phyloP scores from a whole-genome alignment of 2,888 invertebrate species.

The Onthophagus sagittarius region DNA sequence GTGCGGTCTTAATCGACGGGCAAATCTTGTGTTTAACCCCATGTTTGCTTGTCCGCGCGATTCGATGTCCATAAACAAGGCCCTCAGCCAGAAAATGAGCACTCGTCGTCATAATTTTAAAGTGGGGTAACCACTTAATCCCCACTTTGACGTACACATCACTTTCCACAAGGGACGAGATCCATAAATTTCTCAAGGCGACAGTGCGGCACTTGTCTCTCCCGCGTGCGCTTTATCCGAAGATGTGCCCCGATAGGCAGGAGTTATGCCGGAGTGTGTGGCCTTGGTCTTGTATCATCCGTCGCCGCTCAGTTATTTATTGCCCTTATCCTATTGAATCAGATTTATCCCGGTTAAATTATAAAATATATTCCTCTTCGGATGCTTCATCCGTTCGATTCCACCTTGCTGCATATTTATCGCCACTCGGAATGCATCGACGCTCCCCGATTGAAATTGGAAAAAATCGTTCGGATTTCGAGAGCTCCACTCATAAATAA shows the following conservation, averaged over 20 bases:
- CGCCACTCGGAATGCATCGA: conserved; percentile 3
- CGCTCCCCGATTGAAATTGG: conserved; percentile 1
- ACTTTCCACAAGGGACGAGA: conserved; percentile 20
- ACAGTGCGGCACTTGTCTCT: conserved; percentile 39
- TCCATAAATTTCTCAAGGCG: conserved; percentile 41
- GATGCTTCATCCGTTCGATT: conserved; percentile 9
- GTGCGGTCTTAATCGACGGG: background rate
- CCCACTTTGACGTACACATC: background rate
- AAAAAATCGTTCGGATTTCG: conserved; percentile 18
- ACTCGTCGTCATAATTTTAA: conserved; percentile 33
- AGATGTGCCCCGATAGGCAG: conserved; percentile 42
- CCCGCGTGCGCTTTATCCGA: conserved; percentile 37
- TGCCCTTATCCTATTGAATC: conserved; percentile 40
- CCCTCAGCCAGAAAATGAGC: background rate
- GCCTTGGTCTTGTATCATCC: conserved; percentile 41
- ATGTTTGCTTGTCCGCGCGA: background rate
- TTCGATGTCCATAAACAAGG: background rate
- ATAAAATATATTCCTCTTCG: conserved; percentile 26
- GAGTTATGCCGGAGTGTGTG: conserved; percentile 42
- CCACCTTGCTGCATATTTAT: conserved; percentile 16
- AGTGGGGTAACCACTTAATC: conserved; percentile 20
- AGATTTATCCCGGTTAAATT: conserved; percentile 40
- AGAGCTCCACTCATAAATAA: conserved; percentile 17
- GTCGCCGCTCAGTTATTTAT: conserved; percentile 38
- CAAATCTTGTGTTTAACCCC: background rate